Evolutionary conservation across 2,113 vertebrate species (phyloP), one percentile per base, ranked within the genome.

Genomic region (Vimba vimba): DNA sequence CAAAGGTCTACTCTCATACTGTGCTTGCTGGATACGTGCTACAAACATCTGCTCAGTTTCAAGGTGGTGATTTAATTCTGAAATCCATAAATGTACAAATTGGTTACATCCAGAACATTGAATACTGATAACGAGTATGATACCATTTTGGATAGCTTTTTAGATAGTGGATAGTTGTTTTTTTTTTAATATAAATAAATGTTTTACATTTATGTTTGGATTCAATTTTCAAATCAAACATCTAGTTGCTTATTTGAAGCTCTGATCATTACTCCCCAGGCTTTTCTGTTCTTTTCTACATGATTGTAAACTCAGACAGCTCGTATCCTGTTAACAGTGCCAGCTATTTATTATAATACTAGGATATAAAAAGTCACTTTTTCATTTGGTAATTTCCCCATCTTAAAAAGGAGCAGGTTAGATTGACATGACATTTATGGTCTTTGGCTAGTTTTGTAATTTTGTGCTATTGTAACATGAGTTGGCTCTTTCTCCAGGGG

Each of bases 401-500:
- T 2, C 43, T 8, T 23, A 36, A 59, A 23, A 78, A 59, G 5
- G 0, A 39, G 10, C 30, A 6, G 21, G 19, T 59, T 27, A 57
- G 21, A 19, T 36, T 59, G 19, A 36, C 30, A 15, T 57, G 30
- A 15, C 9, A 4, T 23, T 69, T 68, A 11, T 79, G 50, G 50
- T 15, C 47, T 50, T 50, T 15, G 1, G 47, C 9, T 50, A 23
- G 52, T 6, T 78, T 59, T 33, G 33, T 43, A 25, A 64, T 33
- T 60, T 52, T 27, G 3, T 80, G 82, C 5, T 81, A 23, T 62
- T 11, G 1, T 71, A 27, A 78, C 79, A 71, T 85, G 59, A 83
- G 27, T 87, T 77, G 17, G 64, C 82, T 13, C 27, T 68, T 87
- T 88, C 80, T 25, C 6, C 88, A 99, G 98, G 97, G 98, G 80